Evolutionary conservation across 2,113 vertebrate genomes (phyloP), one percentile per base, ranked within the genome.

Genomic region (Lontra canadensis): DNA sequence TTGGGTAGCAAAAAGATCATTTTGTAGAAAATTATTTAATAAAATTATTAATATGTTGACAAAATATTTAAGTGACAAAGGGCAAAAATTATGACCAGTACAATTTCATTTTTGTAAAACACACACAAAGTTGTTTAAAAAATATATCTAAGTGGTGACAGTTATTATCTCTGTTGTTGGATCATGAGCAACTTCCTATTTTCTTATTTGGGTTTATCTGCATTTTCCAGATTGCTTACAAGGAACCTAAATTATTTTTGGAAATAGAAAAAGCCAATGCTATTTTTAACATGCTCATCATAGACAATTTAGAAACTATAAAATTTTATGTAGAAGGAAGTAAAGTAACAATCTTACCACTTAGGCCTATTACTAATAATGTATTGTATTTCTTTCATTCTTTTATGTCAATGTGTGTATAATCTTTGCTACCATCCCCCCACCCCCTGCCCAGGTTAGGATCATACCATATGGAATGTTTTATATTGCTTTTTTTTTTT

Each of bases 181-280:
- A 57, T 76, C 31, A 36, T 25, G n/a, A 92, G 21, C 52, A 47
- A 74, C 84, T 89, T 94, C 69, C 83, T 89, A 17, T 88, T 88
- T 95, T 96, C 63, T 92, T 88, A 85, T 92, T 95, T 93, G 71
- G 55, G 47, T 79, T 96, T 96, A 96, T 96, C 85, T 95, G 11
- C 52, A 44, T 92, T 95, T 96, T 97, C 76, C 94, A 96, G 79
- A 88, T 87, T 92, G 59, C 89, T 86, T 96, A 90, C 6, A 12
- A 85, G 79, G 95, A 95, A 89, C 59, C 89, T 82, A 12, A 81
- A 69, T 96, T 96, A 91, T 95, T 97, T 97, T 91, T 93, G 65
- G 89, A 89, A 76, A 42, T 44, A 89, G 85, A 90, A 97, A 88
- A 94, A 83, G 79, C 31, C 88, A 88, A 13, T 93, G 49, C 83